Base-by-base conservation (phyloP, 2,888 invertebrate genomes). In the Micoletzkya japonica region DNA sequence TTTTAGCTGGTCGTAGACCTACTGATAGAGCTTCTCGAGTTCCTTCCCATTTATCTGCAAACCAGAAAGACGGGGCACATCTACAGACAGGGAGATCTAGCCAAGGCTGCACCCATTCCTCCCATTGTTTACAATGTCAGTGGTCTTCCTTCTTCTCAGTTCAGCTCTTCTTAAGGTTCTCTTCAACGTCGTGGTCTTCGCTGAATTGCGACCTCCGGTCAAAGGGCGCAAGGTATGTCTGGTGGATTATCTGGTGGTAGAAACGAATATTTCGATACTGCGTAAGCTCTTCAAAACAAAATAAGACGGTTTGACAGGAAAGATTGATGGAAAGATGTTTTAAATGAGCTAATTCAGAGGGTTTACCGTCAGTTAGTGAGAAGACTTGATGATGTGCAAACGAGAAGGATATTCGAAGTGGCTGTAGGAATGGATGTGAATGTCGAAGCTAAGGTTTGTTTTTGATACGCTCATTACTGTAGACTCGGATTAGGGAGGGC, bases 51-150 rank as follows among this genome's bases (percentile, higher is more conserved):
- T n/a, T n/a, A n/a, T n/a, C n/a, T n/a, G n/a, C n/a, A n/a, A n/a
- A n/a, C n/a, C n/a, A n/a, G n/a, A n/a, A n/a, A n/a, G n/a, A n/a
- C 64, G 4, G 64, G 64, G 14, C 63, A 63, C 50, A 44, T 63
- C 49, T 63, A 63, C 50, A 32, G 49, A n/a, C 63, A 63, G 32
- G 63, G 49, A 49, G 50, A 34, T 34, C 63, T 63, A 17, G 50
- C 63, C 30, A 63, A 63, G 63, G 44, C 63, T 10, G 50, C 63
- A 7, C 28, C 50, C 50, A 32, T 63, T 32, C 36, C 63, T 32
- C 63, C 63, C n/a, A 49, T 63, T 26, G 63, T 63, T 26, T 63
- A 50, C 50, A 32, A 63, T 4, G 63, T 63, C 24, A 32, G 50
- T 20, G n/a, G n/a, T n/a, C n/a, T n/a, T n/a, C n/a, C n/a, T n/a